Conservation (phyloP, 1,140 invertebrate genomes). For the Zaprionus tsacasi region DNA sequence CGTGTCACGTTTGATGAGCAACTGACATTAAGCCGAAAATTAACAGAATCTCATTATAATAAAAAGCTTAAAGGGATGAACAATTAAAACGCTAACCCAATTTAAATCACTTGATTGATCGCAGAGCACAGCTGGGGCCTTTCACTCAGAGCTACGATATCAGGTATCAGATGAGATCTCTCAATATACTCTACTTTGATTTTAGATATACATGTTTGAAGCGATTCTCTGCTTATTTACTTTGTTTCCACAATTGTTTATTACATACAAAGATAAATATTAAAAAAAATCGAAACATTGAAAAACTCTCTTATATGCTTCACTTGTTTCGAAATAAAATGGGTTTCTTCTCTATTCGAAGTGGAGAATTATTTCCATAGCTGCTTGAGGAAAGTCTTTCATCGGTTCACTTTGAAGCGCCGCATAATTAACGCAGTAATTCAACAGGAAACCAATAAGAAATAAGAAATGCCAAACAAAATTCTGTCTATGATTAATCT, state of each 20-base stretch:
- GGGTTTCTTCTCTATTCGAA: neutral
- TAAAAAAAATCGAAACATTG: neutral
- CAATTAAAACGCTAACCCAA: constrained; percentile 60
- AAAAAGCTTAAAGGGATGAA: constrained; percentile 31
- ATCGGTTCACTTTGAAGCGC: constrained; percentile 61
- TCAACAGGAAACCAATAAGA: constrained; percentile 66
- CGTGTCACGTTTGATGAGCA: constrained; percentile 53
- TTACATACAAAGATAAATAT: neutral
- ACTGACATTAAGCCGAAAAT: constrained; percentile 64
- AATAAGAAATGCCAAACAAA: constrained; percentile 33
- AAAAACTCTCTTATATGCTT: constrained; percentile 9
- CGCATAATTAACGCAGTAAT: constrained; percentile 75
- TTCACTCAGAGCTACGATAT: constrained; percentile 46
- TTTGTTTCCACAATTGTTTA: neutral
- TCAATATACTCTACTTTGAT: constrained; percentile 1
- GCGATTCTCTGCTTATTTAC: neutral
- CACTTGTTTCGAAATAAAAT: constrained; percentile 20
- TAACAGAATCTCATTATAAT: constrained; percentile 48
- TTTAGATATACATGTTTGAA: neutral
- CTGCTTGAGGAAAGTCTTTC: constrained; percentile 22
- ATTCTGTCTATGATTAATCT: constrained; percentile 71
- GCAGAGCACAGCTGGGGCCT: constrained; percentile 24
- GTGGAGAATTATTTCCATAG: constrained; percentile 15
- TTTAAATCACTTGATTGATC: constrained; percentile 50
- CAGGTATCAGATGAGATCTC: constrained; percentile 16